A percentile compares a stretch with the other conserved stretches of the same genome.
phyloP scores from a whole-genome alignment of 2,797 vertebrate genomes.

The Anisognathus igniventris region DNA sequence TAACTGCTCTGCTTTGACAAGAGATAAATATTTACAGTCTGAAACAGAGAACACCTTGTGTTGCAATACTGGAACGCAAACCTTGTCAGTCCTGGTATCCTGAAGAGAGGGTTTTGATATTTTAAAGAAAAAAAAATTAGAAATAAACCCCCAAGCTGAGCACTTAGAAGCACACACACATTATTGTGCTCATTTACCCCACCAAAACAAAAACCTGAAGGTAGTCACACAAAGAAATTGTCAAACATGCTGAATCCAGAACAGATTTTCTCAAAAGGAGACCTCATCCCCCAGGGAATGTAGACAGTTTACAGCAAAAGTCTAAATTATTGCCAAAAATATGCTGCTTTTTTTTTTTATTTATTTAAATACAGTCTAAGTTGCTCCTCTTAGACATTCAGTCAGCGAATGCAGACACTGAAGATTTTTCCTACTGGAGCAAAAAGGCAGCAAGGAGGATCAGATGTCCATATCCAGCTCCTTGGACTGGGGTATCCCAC shows the following conservation, averaged over 20 bases:
- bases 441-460: neutral
- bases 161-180: neutral
- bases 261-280: slow-evolving; percentile 45
- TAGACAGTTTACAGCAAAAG: slow-evolving; percentile 30
- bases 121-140: neutral
- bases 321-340: slow-evolving; percentile 39
- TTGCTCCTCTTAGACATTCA: neutral
- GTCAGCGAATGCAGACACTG: neutral
- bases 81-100: neutral
- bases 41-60: slow-evolving; percentile 48
- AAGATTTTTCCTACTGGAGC: neutral
- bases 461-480: neutral
- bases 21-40: slow-evolving; percentile 49
- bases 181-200: neutral
- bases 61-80: slow-evolving; percentile 6
- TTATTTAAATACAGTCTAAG: neutral
- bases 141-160: neutral
- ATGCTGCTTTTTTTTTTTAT: neutral
- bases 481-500: accelerated
- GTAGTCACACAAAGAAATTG: neutral
- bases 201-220: neutral
- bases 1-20: neutral
- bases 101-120: neutral
- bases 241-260: neutral
- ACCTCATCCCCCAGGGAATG: slow-evolving; percentile 29